Conservation (phyloP, 1,140 invertebrate genomes). For the Drosophila ironensis region DNA sequence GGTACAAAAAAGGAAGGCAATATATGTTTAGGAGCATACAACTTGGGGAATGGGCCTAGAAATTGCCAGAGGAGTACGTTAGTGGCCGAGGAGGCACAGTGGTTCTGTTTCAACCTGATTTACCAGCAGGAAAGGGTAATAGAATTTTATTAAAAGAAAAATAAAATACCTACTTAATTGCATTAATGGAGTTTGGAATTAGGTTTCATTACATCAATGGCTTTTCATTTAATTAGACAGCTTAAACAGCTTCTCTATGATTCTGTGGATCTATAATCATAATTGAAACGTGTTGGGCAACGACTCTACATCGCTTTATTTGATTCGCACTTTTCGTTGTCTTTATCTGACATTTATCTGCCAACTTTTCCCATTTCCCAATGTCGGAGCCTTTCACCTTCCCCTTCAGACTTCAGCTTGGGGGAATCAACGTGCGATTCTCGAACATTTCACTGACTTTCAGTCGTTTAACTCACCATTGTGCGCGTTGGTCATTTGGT, state of each 20-base stretch:
- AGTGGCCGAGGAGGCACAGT: too few species aligned
- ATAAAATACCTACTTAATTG: too few species aligned
- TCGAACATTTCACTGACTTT: conserved; percentile 28
- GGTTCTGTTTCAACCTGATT: conserved; percentile 3
- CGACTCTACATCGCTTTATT: conserved; percentile 12
- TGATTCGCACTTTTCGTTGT: neutral
- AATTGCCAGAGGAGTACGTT: too few species aligned
- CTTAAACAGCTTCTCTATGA: too few species aligned
- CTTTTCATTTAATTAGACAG: too few species aligned
- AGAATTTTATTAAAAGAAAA: too few species aligned
- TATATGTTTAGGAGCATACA: conserved; percentile 24
- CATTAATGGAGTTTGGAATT: too few species aligned
- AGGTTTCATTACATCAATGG: too few species aligned
- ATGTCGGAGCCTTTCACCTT: neutral
- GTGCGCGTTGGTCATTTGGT: conserved; percentile 49
- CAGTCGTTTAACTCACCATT: conserved; percentile 35
- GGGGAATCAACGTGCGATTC: neutral
- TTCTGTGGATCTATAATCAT: neutral
- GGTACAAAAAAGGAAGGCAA: conserved; percentile 32
- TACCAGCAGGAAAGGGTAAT: too few species aligned
- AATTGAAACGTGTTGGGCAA: conserved; percentile 12
- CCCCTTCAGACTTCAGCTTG: too few species aligned
- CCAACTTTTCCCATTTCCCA: conserved; percentile 31
- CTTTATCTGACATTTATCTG: conserved; percentile 39
- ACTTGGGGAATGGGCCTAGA: conserved; percentile 24